These are phyloP conservation scores for Manacus vitellinus DNA, from an alignment of 2,113 vertebrate species.

Conservation along the genomic window DNA sequence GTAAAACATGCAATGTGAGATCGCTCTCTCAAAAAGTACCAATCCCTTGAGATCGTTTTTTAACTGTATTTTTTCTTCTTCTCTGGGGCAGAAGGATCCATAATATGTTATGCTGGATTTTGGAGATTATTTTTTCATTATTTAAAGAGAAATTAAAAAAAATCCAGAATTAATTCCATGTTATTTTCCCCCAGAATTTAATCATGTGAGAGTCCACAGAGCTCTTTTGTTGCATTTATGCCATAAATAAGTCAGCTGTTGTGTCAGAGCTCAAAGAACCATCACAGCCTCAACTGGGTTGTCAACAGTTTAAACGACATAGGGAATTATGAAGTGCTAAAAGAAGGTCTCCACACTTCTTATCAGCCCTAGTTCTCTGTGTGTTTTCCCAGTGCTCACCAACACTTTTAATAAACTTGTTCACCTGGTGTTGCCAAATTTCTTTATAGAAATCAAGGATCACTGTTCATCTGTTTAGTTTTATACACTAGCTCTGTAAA, in stretches of 20 bases:
- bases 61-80: neutral
- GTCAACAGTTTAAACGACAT: neutral
- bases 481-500: neutral
- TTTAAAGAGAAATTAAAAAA: neutral
- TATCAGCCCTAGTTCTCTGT: neutral
- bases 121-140: rapidly evolving
- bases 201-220: rapidly evolving
- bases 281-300: neutral
- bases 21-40: neutral
- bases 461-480: neutral
- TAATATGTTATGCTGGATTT: neutral
- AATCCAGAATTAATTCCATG: neutral
- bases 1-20: neutral
- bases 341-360: neutral
- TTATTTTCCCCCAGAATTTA: neutral
- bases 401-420: neutral
- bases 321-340: neutral
- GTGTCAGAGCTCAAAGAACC: neutral
- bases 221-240: neutral
- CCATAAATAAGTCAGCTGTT: neutral
- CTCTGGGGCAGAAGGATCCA: neutral
- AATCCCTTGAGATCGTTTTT: neutral
- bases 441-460: neutral
- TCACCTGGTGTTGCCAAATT: neutral
- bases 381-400: neutral